phyloP scores from a whole-genome alignment of 2,888 invertebrate species.

The Aspidiotus destructor region DNA sequence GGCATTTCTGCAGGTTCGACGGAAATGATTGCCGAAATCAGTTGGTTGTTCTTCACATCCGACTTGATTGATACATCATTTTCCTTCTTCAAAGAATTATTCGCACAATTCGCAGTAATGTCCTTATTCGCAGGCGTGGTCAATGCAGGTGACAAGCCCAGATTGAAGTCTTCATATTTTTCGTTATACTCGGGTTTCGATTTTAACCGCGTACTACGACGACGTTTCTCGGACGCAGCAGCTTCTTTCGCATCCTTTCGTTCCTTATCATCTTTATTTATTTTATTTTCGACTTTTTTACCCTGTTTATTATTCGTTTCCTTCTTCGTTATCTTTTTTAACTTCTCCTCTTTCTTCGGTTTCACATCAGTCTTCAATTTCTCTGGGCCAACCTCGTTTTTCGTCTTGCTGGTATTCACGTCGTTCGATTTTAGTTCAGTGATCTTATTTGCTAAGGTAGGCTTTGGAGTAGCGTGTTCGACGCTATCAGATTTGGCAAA shows the following conservation, averaged over 20 bases:
- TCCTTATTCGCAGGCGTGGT: not conserved
- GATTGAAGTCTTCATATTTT: conserved; percentile 9
- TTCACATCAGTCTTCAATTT: not conserved
- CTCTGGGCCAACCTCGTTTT: too few relatives aligned
- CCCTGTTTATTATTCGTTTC: not conserved
- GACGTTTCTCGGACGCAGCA: conserved; percentile 8
- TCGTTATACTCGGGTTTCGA: conserved; percentile 25
- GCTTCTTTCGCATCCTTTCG: not conserved
- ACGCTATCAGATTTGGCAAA: too few relatives aligned
- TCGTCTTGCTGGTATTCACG: too few relatives aligned
- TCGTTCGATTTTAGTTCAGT: too few relatives aligned
- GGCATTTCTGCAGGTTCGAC: not conserved
- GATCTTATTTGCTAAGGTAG: too few relatives aligned
- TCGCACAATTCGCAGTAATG: not conserved
- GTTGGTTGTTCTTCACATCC: not conserved
- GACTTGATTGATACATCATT: not conserved
- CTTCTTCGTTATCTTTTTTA: not conserved
- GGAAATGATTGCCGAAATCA: not conserved
- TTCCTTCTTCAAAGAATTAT: not conserved
- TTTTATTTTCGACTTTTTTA: not conserved
- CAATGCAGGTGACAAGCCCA: not conserved
- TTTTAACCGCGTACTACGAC: conserved; percentile 22
- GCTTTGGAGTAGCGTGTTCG: too few relatives aligned
- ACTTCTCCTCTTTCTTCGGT: not conserved
- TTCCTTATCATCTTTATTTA: not conserved